A percentile compares a stretch with the other conserved stretches of the same genome.
Evolutionary conservation across 2,797 vertebrate species (phyloP).

Genomic region (Orientallactaga sibirica): DNA sequence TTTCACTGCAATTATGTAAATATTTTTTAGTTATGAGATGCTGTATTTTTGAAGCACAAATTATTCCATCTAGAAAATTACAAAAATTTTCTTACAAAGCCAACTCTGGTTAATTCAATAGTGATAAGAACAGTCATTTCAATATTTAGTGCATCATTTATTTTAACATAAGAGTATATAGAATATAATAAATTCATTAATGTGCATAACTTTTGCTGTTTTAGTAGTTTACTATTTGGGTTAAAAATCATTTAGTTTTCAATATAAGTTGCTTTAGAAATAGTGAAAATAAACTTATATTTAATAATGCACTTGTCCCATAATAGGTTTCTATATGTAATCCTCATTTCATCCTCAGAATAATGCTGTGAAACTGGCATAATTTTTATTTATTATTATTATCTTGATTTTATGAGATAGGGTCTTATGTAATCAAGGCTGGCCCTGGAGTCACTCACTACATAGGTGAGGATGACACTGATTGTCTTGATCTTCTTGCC

Average conservation of each 20-base stretch:
- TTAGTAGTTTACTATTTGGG: conserved; percentile 45
- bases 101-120: conserved; percentile 47
- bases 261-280: conserved; percentile 36
- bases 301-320: background rate
- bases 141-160: conserved; percentile 9
- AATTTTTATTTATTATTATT: conserved; percentile 35
- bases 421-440: no score
- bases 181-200: background rate
- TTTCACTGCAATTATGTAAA: conserved; percentile 52
- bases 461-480: no score
- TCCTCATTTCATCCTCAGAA: conserved; percentile 49
- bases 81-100: conserved; percentile 9
- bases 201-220: conserved; percentile 2
- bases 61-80: accelerated
- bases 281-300: conserved; percentile 13
- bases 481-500: no score
- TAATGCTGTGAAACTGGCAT: conserved; percentile 9
- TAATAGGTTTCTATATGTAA: conserved; percentile 16
- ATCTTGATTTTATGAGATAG: background rate
- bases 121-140: conserved; percentile 41
- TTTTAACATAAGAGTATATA: conserved; percentile 9
- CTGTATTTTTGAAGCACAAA: background rate
- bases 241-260: conserved; percentile 26
- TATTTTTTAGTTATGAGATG: background rate
- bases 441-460: no score